Percentiles rank a stretch among this genome's conserved stretches.
phyloP scores from a whole-genome alignment of 2,888 invertebrate species.

The Meliscaeva auricollis region DNA sequence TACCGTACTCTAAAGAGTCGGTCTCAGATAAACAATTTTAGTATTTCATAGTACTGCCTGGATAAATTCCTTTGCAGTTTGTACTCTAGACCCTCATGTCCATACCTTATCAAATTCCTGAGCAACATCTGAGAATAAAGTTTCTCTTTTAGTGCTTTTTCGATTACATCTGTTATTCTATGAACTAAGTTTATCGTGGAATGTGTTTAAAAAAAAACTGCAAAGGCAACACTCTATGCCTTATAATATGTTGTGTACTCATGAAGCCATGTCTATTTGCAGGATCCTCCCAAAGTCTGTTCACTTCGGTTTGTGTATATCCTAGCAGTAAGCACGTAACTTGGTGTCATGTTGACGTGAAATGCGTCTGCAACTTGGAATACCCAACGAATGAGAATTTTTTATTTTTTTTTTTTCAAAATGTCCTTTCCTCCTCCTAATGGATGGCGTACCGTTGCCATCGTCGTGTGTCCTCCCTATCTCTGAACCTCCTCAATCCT shows the following conservation, averaged over 20 bases:
- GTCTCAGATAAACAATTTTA: no score
- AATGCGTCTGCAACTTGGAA: slow-evolving; percentile 54
- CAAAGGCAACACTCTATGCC: neutral
- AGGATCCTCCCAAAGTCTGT: neutral
- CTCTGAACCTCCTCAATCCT: neutral
- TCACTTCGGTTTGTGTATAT: slow-evolving; percentile 20
- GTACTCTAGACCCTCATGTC: no score
- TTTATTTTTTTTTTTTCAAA: neutral
- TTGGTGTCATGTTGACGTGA: slow-evolving; percentile 59
- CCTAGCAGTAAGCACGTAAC: slow-evolving; percentile 57
- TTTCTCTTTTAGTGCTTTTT: no score
- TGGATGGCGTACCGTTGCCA: no score
- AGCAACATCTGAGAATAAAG: no score
- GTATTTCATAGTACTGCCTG: no score
- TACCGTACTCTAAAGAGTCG: no score
- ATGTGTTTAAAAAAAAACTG: neutral
- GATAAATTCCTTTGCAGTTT: no score
- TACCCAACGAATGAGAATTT: slow-evolving; percentile 38
- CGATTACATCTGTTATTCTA: no score
- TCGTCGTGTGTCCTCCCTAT: no score
- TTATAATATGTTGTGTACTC: neutral
- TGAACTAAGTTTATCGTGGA: no score
- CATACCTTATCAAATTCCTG: no score
- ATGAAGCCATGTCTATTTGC: neutral
- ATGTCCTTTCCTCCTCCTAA: neutral